A percentile compares a stretch with the other conserved stretches of the same genome.
Conservation (phyloP, 1,140 invertebrate genomes). For the Caenorhabditis latens region DNA sequence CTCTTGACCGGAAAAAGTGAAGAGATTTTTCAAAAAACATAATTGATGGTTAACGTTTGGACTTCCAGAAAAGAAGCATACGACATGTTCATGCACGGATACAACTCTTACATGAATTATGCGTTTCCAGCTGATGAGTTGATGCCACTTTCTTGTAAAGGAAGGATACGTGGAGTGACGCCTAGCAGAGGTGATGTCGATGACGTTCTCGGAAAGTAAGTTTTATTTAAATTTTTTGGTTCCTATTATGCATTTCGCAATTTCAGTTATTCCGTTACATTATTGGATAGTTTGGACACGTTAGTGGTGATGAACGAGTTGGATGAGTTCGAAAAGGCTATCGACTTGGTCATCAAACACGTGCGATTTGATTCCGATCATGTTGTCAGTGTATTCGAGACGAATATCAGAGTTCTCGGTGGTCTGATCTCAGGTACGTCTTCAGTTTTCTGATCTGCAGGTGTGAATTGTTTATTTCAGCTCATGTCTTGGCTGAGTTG, state of each 20-base stretch:
- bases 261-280: constrained; percentile 91
- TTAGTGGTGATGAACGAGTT: constrained; percentile 91
- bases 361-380: constrained; percentile 93
- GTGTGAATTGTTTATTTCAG: constrained; percentile 78
- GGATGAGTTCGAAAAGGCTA: constrained; percentile 91
- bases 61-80: constrained; percentile 85
- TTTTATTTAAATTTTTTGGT: constrained; percentile 65
- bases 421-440: constrained; percentile 80
- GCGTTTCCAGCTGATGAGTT: constrained; percentile 98
- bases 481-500: constrained; percentile 89
- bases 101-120: constrained; percentile 91
- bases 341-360: constrained; percentile 81
- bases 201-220: constrained; percentile 95
- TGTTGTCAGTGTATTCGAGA: constrained; percentile 97
- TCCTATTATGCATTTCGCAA: background rate
- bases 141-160: constrained; percentile 95
- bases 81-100: constrained; percentile 98
- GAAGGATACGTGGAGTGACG: constrained; percentile 85
- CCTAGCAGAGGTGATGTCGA: constrained; percentile 93
- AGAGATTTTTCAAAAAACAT: too few species aligned
- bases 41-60: background rate
- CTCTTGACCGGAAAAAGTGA: background rate
- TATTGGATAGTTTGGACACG: constrained; percentile 94
- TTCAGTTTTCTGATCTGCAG: background rate
- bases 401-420: constrained; percentile 95